Conservation (phyloP, 2,113 vertebrate genomes). For the Pterocles orientalis region DNA sequence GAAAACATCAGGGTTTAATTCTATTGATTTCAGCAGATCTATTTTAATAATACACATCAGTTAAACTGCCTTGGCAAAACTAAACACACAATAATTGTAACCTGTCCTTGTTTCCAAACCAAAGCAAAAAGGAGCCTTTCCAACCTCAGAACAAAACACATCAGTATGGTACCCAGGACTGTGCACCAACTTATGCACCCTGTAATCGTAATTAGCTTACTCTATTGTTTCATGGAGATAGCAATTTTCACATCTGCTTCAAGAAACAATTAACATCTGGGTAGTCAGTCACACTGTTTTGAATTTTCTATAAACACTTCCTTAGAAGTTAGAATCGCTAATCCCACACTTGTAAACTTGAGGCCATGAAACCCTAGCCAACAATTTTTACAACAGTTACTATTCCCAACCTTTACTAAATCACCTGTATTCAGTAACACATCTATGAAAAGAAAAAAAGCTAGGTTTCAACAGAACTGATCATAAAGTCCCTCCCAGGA, state of each 20-base stretch:
- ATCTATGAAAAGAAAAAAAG: background rate
- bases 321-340: background rate
- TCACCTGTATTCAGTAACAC: background rate
- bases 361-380: background rate
- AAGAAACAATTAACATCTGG: background rate
- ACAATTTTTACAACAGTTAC: background rate
- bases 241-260: background rate
- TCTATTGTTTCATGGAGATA: background rate
- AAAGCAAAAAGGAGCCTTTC: background rate
- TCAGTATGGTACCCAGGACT: background rate
- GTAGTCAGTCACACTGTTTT: background rate
- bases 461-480: background rate
- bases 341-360: background rate
- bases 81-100: background rate
- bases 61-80: background rate
- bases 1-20: background rate
- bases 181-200: background rate
- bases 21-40: background rate
- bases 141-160: background rate
- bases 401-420: background rate
- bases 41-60: background rate
- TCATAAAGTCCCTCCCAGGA: background rate
- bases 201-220: background rate
- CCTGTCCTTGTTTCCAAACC: background rate
- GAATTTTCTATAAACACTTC: background rate